Base-by-base conservation (phyloP, 2,888 invertebrate genomes). In the Boloria euphrosyne region DNA sequence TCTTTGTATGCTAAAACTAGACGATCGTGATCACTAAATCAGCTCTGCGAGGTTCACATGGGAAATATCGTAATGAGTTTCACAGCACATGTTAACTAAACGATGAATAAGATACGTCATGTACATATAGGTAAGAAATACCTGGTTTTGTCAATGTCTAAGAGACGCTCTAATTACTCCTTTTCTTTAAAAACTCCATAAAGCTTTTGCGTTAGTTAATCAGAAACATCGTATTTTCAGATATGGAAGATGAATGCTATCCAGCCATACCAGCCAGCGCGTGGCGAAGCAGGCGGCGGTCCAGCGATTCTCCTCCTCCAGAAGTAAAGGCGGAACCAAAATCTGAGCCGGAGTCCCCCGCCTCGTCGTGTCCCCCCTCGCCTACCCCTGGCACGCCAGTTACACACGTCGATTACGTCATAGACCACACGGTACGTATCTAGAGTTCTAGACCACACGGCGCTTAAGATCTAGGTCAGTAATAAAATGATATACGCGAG, bases 231-330 rank as follows among this genome's bases (percentile, higher is more conserved):
- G 46, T 62, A 44, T 14, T 91, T 92, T 6, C 89, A 97, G 97
- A 97, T 79, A 96, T 97, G 95, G 97, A 97, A 85, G 97, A 97
- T 78, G 97, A 97, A 82, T 96, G 96, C 85, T 97, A 96, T 87
- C 96, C 96, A 67, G 94, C 95, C 66, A 96, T 97, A 82, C 95
- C 97, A 71, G 94, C 97, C 83, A 88, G 87, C 67, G 93, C 93
- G 70, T 92, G 93, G 88, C 84, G 86, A 74, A 86, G 87, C 74
- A 80, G 89, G 73, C 78, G 86, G 65, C 84, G 85, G 68, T 85
- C 86, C 72, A 85, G 84, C 69, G 81, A 83, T 7, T 86, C 85
- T 2, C 82, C 84, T 6, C 80, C 81, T 67, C 75, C 90, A 22
- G 89, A 92, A 72, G 95, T 97, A 75, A 97, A 96, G 86, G 94